Evolutionary conservation across 2,113 vertebrate species (phyloP), one percentile per base, ranked within the genome.

Genomic region (Rallus limicola): DNA sequence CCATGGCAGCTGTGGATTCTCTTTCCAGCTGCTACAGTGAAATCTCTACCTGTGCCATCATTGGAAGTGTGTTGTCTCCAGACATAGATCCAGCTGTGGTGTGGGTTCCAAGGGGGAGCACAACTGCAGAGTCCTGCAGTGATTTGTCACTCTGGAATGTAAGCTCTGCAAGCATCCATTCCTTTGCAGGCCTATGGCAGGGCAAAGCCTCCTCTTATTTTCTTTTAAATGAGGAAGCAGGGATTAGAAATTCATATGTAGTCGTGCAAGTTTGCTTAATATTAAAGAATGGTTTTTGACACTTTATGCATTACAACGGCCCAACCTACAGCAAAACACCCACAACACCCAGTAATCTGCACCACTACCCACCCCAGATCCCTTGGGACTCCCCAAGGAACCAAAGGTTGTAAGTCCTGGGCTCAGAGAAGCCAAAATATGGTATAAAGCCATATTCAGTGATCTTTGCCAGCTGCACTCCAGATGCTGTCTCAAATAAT

Each of bases 311-410:
- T 58, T 38, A 9, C 29, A 71, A 34, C 17, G 82, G 17, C 23
- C 34, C 26, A 58, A 5, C 48, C 12, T 44, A 33, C 6, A 48
- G 4, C 31, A 70, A 59, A 55, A n/a, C 3, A 9, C 11, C 13
- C 36, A 21, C 16, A 55, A 29, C 17, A 36, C 31, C 42, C 13
- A 36, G 26, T 20, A 29, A 18, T 21, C 50, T 70, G 55, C n/a
- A 44, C 3, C 17, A 7, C 14, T 25, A 36, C 6, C 2, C 11
- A 79, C 23, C 34, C 0, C 0, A 79, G 10, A 28, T 56, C 48
- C 33, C 4, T 14, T 38, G 26, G 71, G 48, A 68, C 18, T 82
- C 28, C 13, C 16, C 24, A 69, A 5, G 44, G 36, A 26, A 42
- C 38, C 0, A 0, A 65, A 16, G 29, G 40, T 64, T 70, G 53